These are phyloP conservation scores for Trachelus troglodyta DNA, from an alignment of 2,888 invertebrate genomes.

Conservation along the genomic window DNA sequence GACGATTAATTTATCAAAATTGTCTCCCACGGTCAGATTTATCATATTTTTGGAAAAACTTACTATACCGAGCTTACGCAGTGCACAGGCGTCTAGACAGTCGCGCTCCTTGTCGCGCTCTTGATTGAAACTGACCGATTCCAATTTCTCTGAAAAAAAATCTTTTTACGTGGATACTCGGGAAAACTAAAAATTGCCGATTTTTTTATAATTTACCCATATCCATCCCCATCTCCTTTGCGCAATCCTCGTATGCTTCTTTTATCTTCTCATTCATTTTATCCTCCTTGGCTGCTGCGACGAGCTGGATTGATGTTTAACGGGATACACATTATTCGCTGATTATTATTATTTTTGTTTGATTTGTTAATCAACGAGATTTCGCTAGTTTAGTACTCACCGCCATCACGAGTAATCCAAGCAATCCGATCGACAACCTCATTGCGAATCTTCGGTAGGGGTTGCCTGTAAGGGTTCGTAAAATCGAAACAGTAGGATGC, in stretches of 20 bases:
- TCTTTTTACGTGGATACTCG: too few relatives aligned
- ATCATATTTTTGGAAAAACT: conserved; percentile 3
- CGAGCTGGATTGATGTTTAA: neutral
- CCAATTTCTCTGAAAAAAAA: neutral
- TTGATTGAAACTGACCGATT: neutral
- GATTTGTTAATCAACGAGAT: neutral
- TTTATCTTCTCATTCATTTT: neutral
- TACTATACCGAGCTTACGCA: neutral
- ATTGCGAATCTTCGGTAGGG: neutral
- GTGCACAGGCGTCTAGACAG: neutral
- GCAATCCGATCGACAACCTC: neutral
- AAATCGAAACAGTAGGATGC: neutral
- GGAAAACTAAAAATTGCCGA: neutral
- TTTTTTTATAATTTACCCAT: neutral
- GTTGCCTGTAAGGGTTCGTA: neutral
- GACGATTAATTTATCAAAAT: neutral
- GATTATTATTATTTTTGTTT: neutral
- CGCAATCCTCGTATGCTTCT: neutral
- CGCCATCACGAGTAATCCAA: neutral
- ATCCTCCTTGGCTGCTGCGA: neutral
- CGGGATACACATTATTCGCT: neutral
- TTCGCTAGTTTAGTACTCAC: neutral
- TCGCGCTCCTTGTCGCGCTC: neutral
- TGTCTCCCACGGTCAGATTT: neutral
- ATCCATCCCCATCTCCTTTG: neutral